A percentile compares a stretch with the other conserved stretches of the same genome.
Conservation (phyloP, 2,113 vertebrate species). For the Pampusana beccarii region DNA sequence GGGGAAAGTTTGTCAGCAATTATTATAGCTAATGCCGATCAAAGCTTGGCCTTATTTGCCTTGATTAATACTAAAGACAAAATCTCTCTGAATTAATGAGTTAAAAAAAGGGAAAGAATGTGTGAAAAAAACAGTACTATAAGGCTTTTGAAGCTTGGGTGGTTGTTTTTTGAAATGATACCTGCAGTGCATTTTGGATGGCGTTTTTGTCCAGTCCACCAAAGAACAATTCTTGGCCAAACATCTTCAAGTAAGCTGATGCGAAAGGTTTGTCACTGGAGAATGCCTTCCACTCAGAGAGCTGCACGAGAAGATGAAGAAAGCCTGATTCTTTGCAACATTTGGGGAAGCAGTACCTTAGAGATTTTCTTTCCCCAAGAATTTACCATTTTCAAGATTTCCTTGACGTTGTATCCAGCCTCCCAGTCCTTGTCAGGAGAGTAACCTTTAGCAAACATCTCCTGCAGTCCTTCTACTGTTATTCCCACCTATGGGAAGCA, state of each 20-base stretch:
- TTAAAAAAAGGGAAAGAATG: neutral
- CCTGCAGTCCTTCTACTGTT: slow-evolving; percentile 25
- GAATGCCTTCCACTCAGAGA: slow-evolving; percentile 64
- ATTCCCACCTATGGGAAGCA: slow-evolving; percentile 59
- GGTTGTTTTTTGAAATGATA: neutral
- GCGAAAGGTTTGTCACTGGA: slow-evolving; percentile 40
- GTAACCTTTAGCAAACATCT: slow-evolving; percentile 29
- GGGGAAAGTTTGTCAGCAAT: slow-evolving; percentile 9
- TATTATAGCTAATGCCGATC: slow-evolving; percentile 40
- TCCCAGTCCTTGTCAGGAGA: neutral
- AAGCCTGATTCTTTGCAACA: neutral
- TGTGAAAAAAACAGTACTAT: neutral
- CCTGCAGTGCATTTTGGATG: slow-evolving; percentile 64
- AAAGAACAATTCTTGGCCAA: slow-evolving; percentile 61
- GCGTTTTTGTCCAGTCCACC: neutral
- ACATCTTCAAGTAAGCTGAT: slow-evolving; percentile 54
- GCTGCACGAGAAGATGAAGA: slow-evolving; percentile 19
- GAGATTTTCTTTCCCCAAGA: neutral
- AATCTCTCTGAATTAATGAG: neutral
- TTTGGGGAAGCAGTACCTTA: neutral
- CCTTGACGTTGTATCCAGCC: neutral
- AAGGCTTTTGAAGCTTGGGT: neutral
- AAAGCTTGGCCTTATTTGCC: slow-evolving; percentile 43
- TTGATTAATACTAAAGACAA: slow-evolving; percentile 19
- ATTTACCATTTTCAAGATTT: slow-evolving; percentile 54